phyloP scores from a whole-genome alignment of 2,888 invertebrate species.

The Caenorhabditis drosophilae region DNA sequence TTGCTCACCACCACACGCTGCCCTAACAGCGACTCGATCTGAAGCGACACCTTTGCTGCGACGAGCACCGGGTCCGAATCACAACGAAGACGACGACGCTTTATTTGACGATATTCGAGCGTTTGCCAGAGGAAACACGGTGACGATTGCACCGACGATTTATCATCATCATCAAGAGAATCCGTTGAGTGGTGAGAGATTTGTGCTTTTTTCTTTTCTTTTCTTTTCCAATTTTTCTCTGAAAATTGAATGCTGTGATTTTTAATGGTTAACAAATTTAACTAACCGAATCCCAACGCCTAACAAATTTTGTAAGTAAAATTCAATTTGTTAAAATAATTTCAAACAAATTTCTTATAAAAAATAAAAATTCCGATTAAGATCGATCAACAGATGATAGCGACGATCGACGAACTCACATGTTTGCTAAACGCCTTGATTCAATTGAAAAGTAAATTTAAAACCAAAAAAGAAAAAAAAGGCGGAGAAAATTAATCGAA shows the following conservation, averaged over 20 bases:
- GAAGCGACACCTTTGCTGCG: conserved; percentile 46
- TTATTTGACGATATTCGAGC: conserved; percentile 52
- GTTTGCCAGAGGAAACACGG: conserved; percentile 44
- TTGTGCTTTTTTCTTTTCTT: neutral
- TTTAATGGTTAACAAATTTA: no score
- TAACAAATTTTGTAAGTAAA: neutral
- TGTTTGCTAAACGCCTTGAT: conserved; percentile 32
- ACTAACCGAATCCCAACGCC: no score
- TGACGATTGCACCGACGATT: conserved; percentile 37
- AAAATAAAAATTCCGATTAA: conserved; percentile 7
- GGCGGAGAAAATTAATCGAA: no score
- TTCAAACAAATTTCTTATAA: neutral
- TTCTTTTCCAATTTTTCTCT: no score
- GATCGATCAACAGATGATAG: conserved; percentile 25
- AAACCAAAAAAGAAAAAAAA: neutral
- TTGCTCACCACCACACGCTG: conserved; percentile 50
- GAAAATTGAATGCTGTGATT: no score
- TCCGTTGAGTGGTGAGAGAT: conserved; percentile 2
- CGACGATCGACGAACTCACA: conserved; percentile 24
- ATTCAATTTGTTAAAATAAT: neutral
- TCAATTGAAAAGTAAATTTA: conserved; percentile 28
- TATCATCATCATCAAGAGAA: conserved; percentile 12
- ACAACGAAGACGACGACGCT: conserved; percentile 39
- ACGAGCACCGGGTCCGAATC: conserved; percentile 11
- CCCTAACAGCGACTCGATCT: conserved; percentile 38